phyloP scores from a whole-genome alignment of 2,113 vertebrate species.

The Hyaena hyaena region DNA sequence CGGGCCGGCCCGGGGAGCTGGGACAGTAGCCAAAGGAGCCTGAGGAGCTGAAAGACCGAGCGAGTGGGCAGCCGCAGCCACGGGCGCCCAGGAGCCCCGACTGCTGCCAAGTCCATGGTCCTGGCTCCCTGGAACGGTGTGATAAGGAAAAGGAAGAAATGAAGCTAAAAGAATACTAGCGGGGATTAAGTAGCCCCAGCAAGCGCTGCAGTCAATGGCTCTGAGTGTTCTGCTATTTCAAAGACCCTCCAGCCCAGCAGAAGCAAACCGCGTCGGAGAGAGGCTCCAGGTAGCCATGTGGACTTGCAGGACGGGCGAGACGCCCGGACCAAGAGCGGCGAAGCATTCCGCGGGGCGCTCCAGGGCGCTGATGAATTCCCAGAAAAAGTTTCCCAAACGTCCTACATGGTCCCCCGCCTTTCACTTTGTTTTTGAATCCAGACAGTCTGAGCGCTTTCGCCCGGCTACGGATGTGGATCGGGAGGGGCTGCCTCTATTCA shows the following conservation, averaged over 20 bases:
- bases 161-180: neutral
- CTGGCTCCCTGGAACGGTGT: neutral
- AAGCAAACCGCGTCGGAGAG: conserved; percentile 54
- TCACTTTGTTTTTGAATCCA: conserved; percentile 15
- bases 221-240: conserved; percentile 82
- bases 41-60: conserved; percentile 22
- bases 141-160: neutral
- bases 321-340: neutral
- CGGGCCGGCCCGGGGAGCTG: conserved; percentile 67
- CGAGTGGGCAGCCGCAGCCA: conserved; percentile 79
- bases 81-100: conserved; percentile 84
- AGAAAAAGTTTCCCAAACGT: conserved; percentile 54
- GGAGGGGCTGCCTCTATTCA: neutral
- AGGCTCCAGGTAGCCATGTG: neutral
- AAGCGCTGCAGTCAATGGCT: conserved; percentile 64
- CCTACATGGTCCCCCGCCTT: neutral
- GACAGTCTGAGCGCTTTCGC: neutral
- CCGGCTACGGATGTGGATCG: neutral
- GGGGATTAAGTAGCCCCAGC: conserved; percentile 62
- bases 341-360: conserved; percentile 18
- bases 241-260: conserved; percentile 58
- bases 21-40: conserved; percentile 52
- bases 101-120: conserved; percentile 79
- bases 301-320: neutral
- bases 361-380: neutral